Percentiles rank a stretch among this genome's conserved stretches.
These are phyloP conservation scores for Bombus waltoni DNA, from an alignment of 1,140 invertebrate genomes.

Conservation along the genomic window DNA sequence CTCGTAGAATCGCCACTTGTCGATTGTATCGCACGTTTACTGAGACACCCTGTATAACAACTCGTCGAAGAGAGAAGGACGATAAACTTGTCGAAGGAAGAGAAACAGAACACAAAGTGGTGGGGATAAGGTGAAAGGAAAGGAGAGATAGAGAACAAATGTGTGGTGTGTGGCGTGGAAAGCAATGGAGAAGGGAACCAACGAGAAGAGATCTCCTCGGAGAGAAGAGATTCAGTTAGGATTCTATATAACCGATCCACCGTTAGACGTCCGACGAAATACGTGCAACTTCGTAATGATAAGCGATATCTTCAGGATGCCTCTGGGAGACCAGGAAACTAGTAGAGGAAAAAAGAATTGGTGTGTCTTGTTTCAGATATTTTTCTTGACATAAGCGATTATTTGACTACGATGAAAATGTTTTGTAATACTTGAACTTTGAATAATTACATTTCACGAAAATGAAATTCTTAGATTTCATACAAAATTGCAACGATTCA, in stretches of 20 bases:
- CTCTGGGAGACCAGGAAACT: slow-evolving; percentile 45
- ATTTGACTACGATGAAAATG: neutral
- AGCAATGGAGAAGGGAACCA: slow-evolving; percentile 27
- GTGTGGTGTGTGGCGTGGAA: neutral
- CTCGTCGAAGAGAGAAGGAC: slow-evolving; percentile 17
- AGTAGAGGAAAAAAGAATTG: neutral
- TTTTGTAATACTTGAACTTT: too few relatives aligned
- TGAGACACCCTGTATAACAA: neutral
- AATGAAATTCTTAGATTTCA: too few relatives aligned
- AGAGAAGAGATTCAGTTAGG: slow-evolving; percentile 79
- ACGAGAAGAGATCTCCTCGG: slow-evolving; percentile 63
- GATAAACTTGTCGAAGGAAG: slow-evolving; percentile 2
- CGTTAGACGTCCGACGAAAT: slow-evolving; percentile 73
- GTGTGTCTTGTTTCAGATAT: neutral
- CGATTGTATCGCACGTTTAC: neutral
- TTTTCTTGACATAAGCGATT: neutral
- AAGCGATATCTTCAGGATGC: slow-evolving; percentile 61
- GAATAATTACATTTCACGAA: too few relatives aligned
- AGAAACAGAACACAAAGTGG: neutral
- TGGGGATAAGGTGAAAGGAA: slow-evolving; percentile 33
- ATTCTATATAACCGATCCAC: slow-evolving; percentile 75
- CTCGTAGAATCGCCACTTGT: too few relatives aligned
- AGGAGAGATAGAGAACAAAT: slow-evolving; percentile 4
- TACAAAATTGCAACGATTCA: too few relatives aligned
- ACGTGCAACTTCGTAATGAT: slow-evolving; percentile 74